Percentiles rank a stretch among this genome's conserved stretches.
phyloP scores from a whole-genome alignment of 2,113 vertebrate species.

The Perccottus glenii region DNA sequence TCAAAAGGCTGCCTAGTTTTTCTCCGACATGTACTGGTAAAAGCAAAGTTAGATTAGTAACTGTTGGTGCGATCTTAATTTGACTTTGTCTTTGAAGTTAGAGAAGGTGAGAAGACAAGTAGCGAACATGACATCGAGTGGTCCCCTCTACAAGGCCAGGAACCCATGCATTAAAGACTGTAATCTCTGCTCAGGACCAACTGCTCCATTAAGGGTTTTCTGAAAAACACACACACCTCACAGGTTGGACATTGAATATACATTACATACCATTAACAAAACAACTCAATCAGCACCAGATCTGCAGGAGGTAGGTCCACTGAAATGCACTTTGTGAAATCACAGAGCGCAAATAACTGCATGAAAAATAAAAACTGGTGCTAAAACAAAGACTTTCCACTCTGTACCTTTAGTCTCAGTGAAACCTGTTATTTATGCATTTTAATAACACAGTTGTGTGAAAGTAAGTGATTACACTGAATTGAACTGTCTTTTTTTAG shows the following conservation, averaged over 20 bases:
- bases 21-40: background rate
- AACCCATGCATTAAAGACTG: too few relatives aligned
- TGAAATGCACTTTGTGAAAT: too few relatives aligned
- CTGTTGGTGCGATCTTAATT: background rate
- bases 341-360: background rate
- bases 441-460: background rate
- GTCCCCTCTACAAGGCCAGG: too few relatives aligned
- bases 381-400: background rate
- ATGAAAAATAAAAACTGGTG: background rate
- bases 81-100: background rate
- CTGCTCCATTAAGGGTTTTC: too few relatives aligned
- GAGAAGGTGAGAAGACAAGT: background rate
- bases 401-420: background rate
- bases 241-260: too few relatives aligned
- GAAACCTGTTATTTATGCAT: background rate
- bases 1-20: background rate
- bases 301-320: too few relatives aligned
- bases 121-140: too few relatives aligned
- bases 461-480: background rate
- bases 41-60: background rate
- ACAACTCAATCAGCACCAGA: too few relatives aligned
- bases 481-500: constrained; percentile 26
- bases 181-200: too few relatives aligned
- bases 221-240: too few relatives aligned
- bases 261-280: too few relatives aligned